Evolutionary conservation across 2,113 vertebrate genomes (phyloP), one percentile per base, ranked within the genome.

Genomic region (Ceyx cyanopectus): DNA sequence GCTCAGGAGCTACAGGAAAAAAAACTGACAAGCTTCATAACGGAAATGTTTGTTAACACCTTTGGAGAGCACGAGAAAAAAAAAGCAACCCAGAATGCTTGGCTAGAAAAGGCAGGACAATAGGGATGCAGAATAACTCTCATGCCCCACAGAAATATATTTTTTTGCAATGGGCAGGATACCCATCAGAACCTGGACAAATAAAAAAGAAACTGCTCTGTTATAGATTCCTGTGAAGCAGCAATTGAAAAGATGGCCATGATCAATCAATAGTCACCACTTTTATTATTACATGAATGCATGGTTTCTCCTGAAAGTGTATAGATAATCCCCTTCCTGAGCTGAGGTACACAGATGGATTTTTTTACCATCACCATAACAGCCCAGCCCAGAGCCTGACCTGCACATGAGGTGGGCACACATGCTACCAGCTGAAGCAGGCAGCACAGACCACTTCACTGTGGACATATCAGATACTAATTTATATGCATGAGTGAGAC

Each of bases 321-420:
- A 22, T 23, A 51, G 63, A 57, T 40, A 22, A 67, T 22, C 34
- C 24, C 12, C 29, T 40, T 63, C 43, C 77, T 46, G 46, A 69
- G 34, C 50, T 69, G 57, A 30, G 37, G 53, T 7, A 34, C 62
- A 18, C 9, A 23, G n/a, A 19, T 12, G 19, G 57, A 37, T 70
- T 89, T 58, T 76, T 50, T 45, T 51, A 26, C 29, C 7, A 8
- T 23, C 0, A 2, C 30, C 10, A 2, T 0, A 41, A 23, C 56
- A 89, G 34, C 34, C 1, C 30, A 61, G 66, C 46, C 9, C 0
- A 0, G 34, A 40, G 20, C 40, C 54, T 18, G 66, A 14, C 37
- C 3, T 1, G 23, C 60, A 19, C 3, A 0, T 2, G 75, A 37
- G 82, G 34, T 3, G 37, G 66, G 26, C 62, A 17, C 10, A 1